These are phyloP conservation scores for Harpalus rufipes DNA, from an alignment of 2,888 invertebrate genomes.

Conservation along the genomic window DNA sequence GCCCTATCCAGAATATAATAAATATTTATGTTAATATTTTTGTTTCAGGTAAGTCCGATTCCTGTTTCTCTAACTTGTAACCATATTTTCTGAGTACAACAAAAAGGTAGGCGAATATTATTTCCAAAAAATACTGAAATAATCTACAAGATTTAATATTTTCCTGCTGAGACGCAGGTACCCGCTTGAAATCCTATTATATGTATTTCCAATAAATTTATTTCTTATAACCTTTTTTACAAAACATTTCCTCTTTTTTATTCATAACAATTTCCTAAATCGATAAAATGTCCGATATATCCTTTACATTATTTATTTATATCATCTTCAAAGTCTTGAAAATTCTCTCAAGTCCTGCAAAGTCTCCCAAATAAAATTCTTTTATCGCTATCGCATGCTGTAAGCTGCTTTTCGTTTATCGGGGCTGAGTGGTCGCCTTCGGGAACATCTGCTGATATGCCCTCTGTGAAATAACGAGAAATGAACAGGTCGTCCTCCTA, in stretches of 20 bases:
- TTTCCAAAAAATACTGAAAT: not conserved
- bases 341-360: not conserved
- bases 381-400: slow-evolving; percentile 15
- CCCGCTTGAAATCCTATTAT: not conserved
- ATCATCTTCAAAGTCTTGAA: not conserved
- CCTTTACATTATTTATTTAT: not conserved
- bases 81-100: not conserved
- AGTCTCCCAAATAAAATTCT: slow-evolving; percentile 27
- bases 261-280: slow-evolving; percentile 1
- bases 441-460: slow-evolving; percentile 10
- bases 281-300: not conserved
- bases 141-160: not conserved
- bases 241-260: not conserved
- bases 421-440: not conserved
- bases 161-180: not conserved
- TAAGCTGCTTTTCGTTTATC: slow-evolving; percentile 31
- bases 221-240: not conserved
- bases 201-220: not conserved
- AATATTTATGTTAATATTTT: not conserved
- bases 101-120: not conserved
- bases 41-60: not conserved
- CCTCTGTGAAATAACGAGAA: slow-evolving; percentile 24
- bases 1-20: not conserved
- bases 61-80: not conserved
- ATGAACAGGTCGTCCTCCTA: slow-evolving; percentile 5